Evolutionary conservation across 2,113 vertebrate species (phyloP).

Genomic region (Ceuthmochares aereus): DNA sequence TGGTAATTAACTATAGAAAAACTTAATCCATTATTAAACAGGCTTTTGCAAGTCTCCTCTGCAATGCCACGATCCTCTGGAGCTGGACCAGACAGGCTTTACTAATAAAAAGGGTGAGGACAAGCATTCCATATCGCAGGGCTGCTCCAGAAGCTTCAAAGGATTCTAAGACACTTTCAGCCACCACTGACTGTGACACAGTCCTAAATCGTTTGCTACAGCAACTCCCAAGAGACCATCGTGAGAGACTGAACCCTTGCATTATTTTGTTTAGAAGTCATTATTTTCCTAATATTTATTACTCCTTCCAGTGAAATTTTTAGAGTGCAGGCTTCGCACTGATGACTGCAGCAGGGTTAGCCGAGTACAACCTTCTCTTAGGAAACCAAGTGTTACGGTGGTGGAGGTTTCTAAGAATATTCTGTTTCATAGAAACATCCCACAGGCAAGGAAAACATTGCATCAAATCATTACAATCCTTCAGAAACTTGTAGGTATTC

Average conservation of each 20-base stretch:
- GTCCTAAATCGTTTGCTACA: neutral
- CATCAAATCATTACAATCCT: too few species aligned
- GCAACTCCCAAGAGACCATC: neutral
- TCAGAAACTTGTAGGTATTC: too few species aligned
- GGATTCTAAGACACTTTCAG: neutral
- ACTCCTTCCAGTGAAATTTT: neutral
- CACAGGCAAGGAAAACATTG: neutral
- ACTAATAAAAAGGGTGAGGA: neutral
- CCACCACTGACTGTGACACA: fast-evolving
- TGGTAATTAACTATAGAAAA: neutral
- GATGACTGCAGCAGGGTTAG: neutral
- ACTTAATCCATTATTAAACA: neutral
- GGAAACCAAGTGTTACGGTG: neutral
- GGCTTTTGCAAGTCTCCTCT: neutral
- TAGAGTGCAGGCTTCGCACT: neutral
- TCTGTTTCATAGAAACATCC: neutral
- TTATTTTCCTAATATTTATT: neutral
- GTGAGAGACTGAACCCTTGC: neutral
- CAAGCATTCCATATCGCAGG: neutral
- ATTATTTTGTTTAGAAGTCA: neutral
- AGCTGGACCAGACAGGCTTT: neutral
- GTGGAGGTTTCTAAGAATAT: neutral
- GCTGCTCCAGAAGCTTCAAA: neutral
- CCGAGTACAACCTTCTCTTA: neutral
- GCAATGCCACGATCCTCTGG: neutral